Conservation (phyloP, 2,113 vertebrate species). For the Oostethus manadensis region DNA sequence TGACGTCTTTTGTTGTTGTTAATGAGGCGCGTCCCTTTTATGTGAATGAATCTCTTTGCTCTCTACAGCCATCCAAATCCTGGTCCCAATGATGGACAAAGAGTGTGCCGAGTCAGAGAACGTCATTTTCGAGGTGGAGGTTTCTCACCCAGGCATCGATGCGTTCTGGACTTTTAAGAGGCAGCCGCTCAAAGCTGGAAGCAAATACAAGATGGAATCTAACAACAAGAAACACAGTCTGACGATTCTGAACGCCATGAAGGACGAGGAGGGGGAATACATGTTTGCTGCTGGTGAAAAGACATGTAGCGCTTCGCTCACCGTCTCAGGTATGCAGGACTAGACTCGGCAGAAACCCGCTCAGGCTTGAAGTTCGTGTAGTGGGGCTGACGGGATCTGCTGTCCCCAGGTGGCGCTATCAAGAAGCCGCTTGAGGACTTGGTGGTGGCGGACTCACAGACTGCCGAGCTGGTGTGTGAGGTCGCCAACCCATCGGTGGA, state of each 20-base stretch:
- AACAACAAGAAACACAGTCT: constrained; percentile 81
- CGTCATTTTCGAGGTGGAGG: constrained; percentile 85
- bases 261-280: constrained; percentile 95
- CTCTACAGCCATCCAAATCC: constrained; percentile 66
- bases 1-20: too few relatives aligned
- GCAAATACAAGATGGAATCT: constrained; percentile 88
- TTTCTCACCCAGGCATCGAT: constrained; percentile 90
- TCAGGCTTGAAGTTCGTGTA: background rate
- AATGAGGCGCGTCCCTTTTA: too few relatives aligned
- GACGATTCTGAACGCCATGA: constrained; percentile 89
- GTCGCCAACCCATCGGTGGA: constrained; percentile 87
- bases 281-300: constrained; percentile 90
- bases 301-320: constrained; percentile 82
- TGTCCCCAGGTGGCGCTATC: constrained; percentile 84
- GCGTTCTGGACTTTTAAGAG: constrained; percentile 88
- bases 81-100: constrained; percentile 81
- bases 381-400: background rate
- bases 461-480: constrained; percentile 84
- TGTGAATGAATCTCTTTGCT: background rate
- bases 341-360: background rate
- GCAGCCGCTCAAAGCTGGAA: constrained; percentile 77
- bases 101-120: constrained; percentile 95
- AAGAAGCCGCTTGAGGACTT: constrained; percentile 86
- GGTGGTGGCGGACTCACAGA: constrained; percentile 90
- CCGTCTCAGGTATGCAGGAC: constrained; percentile 82